Conservation (phyloP, 2,797 vertebrate species). For the Sebastes goodei region DNA sequence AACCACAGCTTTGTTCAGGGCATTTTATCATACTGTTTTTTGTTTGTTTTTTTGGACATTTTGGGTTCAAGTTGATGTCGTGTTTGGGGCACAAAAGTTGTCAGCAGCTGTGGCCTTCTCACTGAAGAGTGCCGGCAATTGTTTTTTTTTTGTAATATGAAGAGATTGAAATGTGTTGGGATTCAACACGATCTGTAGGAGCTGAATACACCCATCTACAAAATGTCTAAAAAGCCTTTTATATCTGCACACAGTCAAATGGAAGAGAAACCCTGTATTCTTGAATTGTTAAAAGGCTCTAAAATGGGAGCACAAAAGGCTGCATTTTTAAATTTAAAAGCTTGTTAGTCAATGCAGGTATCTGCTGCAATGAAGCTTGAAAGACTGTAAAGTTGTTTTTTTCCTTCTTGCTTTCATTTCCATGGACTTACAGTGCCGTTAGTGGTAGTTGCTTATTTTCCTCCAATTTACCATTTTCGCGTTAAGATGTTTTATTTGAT, state of each 20-base stretch:
- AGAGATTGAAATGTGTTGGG: background rate
- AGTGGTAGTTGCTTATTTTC: conserved; percentile 13
- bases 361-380: background rate
- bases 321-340: background rate
- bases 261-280: background rate
- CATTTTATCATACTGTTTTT: conserved; percentile 12
- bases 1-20: conserved; percentile 12
- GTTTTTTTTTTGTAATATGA: background rate
- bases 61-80: background rate
- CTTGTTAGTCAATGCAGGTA: background rate
- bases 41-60: background rate
- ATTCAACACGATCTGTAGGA: background rate
- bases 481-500: conserved; percentile 16
- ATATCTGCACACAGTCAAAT: background rate
- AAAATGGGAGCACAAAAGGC: background rate
- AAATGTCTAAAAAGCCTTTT: background rate
- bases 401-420: background rate
- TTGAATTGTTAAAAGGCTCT: background rate
- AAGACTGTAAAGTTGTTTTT: background rate
- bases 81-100: background rate
- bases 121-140: background rate
- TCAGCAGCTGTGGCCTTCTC: conserved; percentile 2
- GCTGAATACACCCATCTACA: background rate
- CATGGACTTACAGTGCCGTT: background rate
- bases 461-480: background rate